phyloP scores from a whole-genome alignment of 2,888 invertebrate genomes.

The Oxycera nigricornis region DNA sequence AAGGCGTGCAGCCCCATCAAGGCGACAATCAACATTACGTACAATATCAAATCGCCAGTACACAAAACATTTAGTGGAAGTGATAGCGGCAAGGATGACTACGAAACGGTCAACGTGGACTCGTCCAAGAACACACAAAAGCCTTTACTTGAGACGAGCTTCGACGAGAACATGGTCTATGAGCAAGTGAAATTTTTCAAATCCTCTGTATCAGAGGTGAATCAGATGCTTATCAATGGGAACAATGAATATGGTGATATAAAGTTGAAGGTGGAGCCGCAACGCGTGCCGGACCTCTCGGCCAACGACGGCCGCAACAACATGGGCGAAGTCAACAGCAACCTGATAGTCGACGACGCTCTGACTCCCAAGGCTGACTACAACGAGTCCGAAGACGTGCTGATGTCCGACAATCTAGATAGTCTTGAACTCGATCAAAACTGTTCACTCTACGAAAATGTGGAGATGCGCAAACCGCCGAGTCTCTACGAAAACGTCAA shows the following conservation, averaged over 20 bases:
- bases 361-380: conserved; percentile 40
- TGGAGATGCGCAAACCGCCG: conserved; percentile 59
- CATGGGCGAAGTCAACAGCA: conserved; percentile 48
- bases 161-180: conserved; percentile 68
- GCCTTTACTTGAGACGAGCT: conserved; percentile 66
- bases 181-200: conserved; percentile 80
- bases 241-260: conserved; percentile 40
- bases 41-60: conserved; percentile 68
- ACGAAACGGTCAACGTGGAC: conserved; percentile 54
- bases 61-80: conserved; percentile 55
- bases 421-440: conserved; percentile 54
- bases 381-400: conserved; percentile 51
- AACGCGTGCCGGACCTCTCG: conserved; percentile 42
- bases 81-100: conserved; percentile 60
- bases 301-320: conserved; percentile 47
- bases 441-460: conserved; percentile 60
- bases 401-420: conserved; percentile 51
- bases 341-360: conserved; percentile 48
- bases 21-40: conserved; percentile 77
- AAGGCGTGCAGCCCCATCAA: conserved; percentile 68
- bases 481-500: conserved; percentile 59
- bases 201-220: conserved; percentile 77
- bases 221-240: conserved; percentile 64
- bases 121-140: conserved; percentile 44
- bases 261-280: conserved; percentile 17